A percentile compares a stretch with the other conserved stretches of the same genome.
These are phyloP conservation scores for Bibio marci DNA, from an alignment of 2,888 invertebrate species.

Conservation along the genomic window DNA sequence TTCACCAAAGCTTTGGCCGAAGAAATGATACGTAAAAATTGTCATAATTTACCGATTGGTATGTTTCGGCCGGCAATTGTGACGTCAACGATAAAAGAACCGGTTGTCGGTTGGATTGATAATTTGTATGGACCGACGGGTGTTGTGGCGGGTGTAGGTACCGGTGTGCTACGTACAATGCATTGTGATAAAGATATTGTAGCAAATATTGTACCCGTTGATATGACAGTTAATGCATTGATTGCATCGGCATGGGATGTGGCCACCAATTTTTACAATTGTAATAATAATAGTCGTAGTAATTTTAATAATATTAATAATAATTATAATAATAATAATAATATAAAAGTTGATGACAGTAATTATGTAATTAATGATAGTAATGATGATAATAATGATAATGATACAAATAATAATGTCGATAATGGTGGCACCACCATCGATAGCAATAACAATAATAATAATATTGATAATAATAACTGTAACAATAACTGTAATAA, in stretches of 20 bases:
- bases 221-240: conserved; percentile 48
- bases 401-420: too few relatives aligned
- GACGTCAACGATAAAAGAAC: conserved; percentile 40
- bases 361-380: too few relatives aligned
- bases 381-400: too few relatives aligned
- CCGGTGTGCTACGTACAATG: conserved; percentile 49
- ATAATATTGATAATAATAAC: too few relatives aligned
- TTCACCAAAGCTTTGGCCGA: conserved; percentile 77
- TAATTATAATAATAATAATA: too few relatives aligned
- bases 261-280: conserved; percentile 17
- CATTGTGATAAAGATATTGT: conserved; percentile 31
- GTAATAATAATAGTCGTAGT: too few relatives aligned
- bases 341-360: too few relatives aligned
- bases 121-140: conserved; percentile 64
- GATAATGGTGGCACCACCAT: too few relatives aligned
- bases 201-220: conserved; percentile 62
- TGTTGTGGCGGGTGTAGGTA: conserved; percentile 38
- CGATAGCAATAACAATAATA: too few relatives aligned
- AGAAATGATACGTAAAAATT: conserved; percentile 40
- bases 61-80: conserved; percentile 69
- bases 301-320: too few relatives aligned
- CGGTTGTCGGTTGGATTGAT: conserved; percentile 56
- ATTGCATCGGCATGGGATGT: conserved; percentile 45
- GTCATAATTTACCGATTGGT: conserved; percentile 46
- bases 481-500: too few relatives aligned